Evolutionary conservation across 2,888 invertebrate species (phyloP).

Genomic region (Mimas tiliae): DNA sequence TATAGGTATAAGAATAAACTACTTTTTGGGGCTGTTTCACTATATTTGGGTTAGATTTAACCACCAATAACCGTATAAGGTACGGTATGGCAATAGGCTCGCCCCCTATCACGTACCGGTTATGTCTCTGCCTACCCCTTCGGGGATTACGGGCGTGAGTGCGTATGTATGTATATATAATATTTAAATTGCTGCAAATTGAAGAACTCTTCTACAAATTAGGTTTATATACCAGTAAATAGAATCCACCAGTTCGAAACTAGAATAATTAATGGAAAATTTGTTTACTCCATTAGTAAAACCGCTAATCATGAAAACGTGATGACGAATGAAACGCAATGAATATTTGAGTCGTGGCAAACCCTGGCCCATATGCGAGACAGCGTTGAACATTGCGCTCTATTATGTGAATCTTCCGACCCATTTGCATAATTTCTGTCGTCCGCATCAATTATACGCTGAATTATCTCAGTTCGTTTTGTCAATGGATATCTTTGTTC

Average conservation of each 20-base stretch:
- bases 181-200: too few species aligned
- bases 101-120: too few species aligned
- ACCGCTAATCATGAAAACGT: constrained; percentile 35
- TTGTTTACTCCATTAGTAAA: constrained; percentile 23
- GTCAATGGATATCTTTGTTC: constrained; percentile 17
- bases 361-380: constrained; percentile 37
- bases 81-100: too few species aligned
- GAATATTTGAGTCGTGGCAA: constrained; percentile 44
- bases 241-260: constrained; percentile 3
- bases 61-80: too few species aligned
- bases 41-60: too few species aligned
- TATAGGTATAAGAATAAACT: too few species aligned
- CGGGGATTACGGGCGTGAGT: too few species aligned
- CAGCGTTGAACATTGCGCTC: constrained; percentile 34
- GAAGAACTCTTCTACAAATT: background rate
- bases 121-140: too few species aligned
- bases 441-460: constrained; percentile 51
- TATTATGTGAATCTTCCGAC: constrained; percentile 41
- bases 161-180: too few species aligned
- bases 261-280: constrained; percentile 24
- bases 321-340: constrained; percentile 38
- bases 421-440: constrained; percentile 61
- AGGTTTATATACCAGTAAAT: background rate
- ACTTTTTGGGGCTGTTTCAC: too few species aligned
- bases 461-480: constrained; percentile 50